Evolutionary conservation across 2,888 invertebrate species (phyloP), one percentile per base, ranked within the genome.

Genomic region (Tachina lurida): DNA sequence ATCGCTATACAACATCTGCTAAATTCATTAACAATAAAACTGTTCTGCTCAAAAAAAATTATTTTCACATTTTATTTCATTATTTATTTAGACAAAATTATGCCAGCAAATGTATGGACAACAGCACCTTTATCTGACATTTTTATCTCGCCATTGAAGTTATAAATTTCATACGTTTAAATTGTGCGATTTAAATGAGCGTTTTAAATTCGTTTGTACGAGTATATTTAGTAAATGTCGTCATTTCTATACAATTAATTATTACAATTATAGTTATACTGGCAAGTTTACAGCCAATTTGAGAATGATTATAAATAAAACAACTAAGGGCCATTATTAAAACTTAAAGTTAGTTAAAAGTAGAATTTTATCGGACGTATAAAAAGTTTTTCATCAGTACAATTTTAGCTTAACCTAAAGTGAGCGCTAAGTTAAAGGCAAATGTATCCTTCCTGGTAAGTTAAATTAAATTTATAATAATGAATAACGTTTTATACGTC

Each of bases 1-100:
- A 77, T 83, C 76, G 54, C 31, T 10, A 62, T 60, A 47, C 70
- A 75, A 45, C 68, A 86, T 86, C 86, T 71, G 79, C 60, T 75
- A 45, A 86, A 83, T 86, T 80, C 71, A 86, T 83, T 86, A 86
- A 73, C 63, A 73, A 49, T 41, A 58, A 73, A 73, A 63, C n/a
- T 47, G 13, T 10, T 70, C 49, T 62, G 49, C 22, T n/a, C 45
- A 41, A 47, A 43, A 62, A 60, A 60, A 75, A 47, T 8, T 45
- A 45, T 70, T 41, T 60, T 47, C 10, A 31, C 10, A 31, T 47
- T 22, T 60, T 62, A 43, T 63, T 39, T 60, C 52, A 54, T 74
- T 74, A 67, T 45, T 43, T 74, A 78, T 68, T 70, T 60, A 79
- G 63, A 70, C 56, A 79, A 76, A 80, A 70, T 56, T 47, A 60